These are phyloP conservation scores for Ageneiosus marmoratus DNA, from an alignment of 2,113 vertebrate species.

Conservation along the genomic window DNA sequence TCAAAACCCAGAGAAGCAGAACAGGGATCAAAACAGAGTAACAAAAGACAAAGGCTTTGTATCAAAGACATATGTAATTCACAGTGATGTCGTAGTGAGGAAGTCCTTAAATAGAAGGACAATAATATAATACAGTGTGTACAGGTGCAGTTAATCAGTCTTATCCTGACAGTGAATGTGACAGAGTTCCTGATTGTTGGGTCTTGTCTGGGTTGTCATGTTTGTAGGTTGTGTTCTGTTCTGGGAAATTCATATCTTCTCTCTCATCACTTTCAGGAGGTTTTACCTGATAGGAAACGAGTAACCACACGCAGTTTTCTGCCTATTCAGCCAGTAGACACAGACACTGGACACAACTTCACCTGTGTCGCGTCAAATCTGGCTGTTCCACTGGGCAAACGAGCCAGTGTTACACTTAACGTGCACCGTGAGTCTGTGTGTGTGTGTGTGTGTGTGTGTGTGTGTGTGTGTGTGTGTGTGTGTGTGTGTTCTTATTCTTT, in stretches of 20 bases:
- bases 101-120: no score
- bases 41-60: background rate
- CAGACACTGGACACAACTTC: conserved; percentile 84
- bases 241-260: background rate
- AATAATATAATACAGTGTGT: no score
- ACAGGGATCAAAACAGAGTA: background rate
- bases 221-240: background rate
- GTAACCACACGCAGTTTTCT: conserved; percentile 87
- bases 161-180: no score
- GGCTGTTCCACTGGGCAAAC: conserved; percentile 83
- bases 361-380: conserved; percentile 85
- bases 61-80: background rate
- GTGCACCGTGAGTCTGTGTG: conserved; percentile 83
- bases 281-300: conserved; percentile 85
- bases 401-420: conserved; percentile 83
- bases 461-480: background rate
- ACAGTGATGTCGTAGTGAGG: no score
- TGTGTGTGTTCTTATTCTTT: background rate
- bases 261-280: conserved; percentile 71
- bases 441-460: background rate
- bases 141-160: no score
- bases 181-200: background rate
- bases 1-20: background rate
- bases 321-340: conserved; percentile 82
- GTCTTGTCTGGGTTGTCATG: background rate